These are phyloP conservation scores for Struthio camelus DNA, from an alignment of 2,113 vertebrate genomes.

Conservation along the genomic window DNA sequence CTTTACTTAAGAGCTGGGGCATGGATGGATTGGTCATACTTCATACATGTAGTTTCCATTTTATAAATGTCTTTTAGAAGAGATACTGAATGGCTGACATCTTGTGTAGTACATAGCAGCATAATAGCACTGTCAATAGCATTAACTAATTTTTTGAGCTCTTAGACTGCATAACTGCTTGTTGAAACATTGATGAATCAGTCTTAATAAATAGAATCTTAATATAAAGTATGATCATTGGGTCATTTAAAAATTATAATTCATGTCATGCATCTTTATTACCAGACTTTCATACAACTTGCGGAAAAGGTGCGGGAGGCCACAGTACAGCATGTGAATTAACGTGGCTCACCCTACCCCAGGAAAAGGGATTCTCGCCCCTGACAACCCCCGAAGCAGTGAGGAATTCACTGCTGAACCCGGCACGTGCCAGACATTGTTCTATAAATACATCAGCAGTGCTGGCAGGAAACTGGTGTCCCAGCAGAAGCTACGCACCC, in stretches of 20 bases:
- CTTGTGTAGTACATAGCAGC: neutral
- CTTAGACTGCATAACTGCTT: neutral
- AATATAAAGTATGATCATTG: neutral
- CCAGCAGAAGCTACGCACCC: neutral
- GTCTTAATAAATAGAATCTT: neutral
- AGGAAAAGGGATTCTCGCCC: neutral
- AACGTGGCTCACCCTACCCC: neutral
- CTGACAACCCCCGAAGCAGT: neutral
- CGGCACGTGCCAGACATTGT: slow-evolving; percentile 7
- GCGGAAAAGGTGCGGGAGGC: neutral
- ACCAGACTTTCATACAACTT: neutral
- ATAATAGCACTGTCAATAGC: rapidly evolving
- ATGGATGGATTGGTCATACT: neutral
- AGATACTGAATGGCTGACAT: neutral
- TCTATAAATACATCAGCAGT: slow-evolving; percentile 38
- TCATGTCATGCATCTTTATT: neutral
- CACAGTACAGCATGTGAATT: rapidly evolving
- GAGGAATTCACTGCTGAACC: neutral
- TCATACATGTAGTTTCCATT: neutral
- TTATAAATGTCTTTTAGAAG: neutral
- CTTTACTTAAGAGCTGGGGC: neutral
- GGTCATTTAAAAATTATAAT: neutral
- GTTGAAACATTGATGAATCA: neutral
- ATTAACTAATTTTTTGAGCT: neutral
- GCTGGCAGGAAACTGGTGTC: slow-evolving; percentile 31